Base-by-base conservation (phyloP, 35 echinoderm and acorn worm genomes). In the Lytechinus pictus region DNA sequence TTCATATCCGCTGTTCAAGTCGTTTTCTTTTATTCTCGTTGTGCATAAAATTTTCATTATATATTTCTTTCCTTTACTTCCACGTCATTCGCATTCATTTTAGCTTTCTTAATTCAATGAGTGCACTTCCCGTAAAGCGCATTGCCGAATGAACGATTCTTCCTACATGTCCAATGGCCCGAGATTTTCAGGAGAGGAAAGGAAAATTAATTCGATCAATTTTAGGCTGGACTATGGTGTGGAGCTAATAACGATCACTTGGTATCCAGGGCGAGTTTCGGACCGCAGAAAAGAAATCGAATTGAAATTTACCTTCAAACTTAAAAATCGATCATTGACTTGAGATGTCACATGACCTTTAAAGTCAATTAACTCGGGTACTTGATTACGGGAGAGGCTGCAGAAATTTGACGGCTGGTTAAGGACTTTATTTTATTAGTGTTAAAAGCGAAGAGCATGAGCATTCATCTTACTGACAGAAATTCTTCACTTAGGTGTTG, bases 301-400 rank as follows among this genome's bases (percentile, higher is more conserved):
- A 79, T 79, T 79, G 21, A 16, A 79, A 79, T 79, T 79, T 79
- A 79, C 66, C 66, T 79, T 79, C 21, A 79, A 79, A 79, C 66
- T 79, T 79, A 79, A 79, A 79, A 79, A 79, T 79, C 66, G 66
- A 79, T 79, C 66, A 79, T 79, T 79, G 66, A 79, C 66, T 79
- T 79, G 66, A 79, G n/a, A 79, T 79, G 4, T 79, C 66, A 79
- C 66, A 24, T 79, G 66, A 79, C 66, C 66, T 79, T 79, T 79
- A 79, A 7, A 24, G 66, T 79, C 66, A 79, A 79, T 79, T 79
- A 79, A 79, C 4, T 79, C 66, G 16, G 66, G 16, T 24, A n/a
- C 66, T 79, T 79, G 66, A 79, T 27, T 19, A 79, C 66, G 19
- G 66, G 66, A 79, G 19, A 79, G 66, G 66, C 5, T 79, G 66